Percentiles rank a stretch among this genome's conserved stretches.
phyloP scores from a whole-genome alignment of 2,888 invertebrate genomes.

The Panzeria rudis region DNA sequence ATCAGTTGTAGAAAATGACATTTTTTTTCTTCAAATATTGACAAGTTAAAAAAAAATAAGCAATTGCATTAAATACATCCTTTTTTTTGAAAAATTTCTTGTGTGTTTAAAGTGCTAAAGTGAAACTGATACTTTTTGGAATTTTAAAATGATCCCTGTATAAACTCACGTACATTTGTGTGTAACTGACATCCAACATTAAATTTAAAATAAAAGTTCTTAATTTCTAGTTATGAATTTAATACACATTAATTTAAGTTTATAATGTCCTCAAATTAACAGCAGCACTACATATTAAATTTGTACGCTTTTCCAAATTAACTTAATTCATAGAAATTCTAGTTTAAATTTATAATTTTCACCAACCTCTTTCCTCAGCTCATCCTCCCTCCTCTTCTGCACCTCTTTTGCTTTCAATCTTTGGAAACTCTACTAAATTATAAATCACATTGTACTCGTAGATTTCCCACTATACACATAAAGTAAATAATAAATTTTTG shows the following conservation, averaged over 20 bases:
- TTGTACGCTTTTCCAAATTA: slow-evolving; percentile 33
- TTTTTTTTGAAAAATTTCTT: background rate
- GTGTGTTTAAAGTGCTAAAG: background rate
- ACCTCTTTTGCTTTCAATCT: background rate
- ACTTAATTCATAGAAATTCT: slow-evolving; percentile 41
- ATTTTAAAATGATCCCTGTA: background rate
- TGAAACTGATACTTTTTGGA: background rate
- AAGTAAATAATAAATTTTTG: slow-evolving; percentile 56
- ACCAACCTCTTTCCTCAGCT: background rate
- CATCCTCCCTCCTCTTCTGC: no score
- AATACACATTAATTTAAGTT: background rate
- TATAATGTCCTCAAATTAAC: background rate
- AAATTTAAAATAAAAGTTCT: background rate
- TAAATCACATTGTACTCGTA: slow-evolving; percentile 41
- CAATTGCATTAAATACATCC: background rate
- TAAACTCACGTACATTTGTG: background rate
- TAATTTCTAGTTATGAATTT: background rate
- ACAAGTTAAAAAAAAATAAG: background rate
- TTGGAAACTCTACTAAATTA: slow-evolving; percentile 28
- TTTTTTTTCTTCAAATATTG: background rate
- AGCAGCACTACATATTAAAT: background rate
- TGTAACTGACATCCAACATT: background rate
- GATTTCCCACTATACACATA: slow-evolving; percentile 60
- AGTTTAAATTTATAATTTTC: slow-evolving; percentile 17
- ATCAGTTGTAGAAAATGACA: slow-evolving; percentile 28